A percentile compares a stretch with the other conserved stretches of the same genome.
phyloP scores from a whole-genome alignment of 2,797 vertebrate species.

The Tapera naevia region DNA sequence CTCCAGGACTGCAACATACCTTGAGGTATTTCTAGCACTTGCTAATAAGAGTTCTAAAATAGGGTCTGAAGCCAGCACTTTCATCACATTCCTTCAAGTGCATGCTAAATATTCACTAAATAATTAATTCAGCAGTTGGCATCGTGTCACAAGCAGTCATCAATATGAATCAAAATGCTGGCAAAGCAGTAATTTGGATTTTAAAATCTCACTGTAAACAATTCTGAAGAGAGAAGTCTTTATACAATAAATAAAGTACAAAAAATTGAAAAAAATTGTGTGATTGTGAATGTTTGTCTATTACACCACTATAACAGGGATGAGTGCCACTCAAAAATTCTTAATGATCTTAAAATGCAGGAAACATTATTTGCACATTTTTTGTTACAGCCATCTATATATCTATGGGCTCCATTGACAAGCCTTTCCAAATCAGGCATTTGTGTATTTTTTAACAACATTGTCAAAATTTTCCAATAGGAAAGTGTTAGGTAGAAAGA shows the following conservation, averaged over 20 bases:
- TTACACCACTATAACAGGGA: background rate
- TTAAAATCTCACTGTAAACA: background rate
- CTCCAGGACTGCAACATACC: background rate
- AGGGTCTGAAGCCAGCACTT: slow-evolving; percentile 40
- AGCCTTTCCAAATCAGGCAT: background rate
- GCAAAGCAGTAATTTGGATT: background rate
- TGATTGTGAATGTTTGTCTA: background rate
- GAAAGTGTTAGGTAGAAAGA: background rate
- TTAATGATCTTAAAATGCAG: background rate
- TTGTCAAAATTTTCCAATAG: background rate
- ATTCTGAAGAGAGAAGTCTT: background rate
- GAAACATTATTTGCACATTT: background rate
- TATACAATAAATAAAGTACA: background rate
- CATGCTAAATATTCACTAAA: slow-evolving; percentile 50
- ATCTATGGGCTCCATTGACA: background rate
- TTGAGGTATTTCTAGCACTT: slow-evolving; percentile 14
- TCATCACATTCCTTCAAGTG: slow-evolving; percentile 45
- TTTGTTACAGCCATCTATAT: background rate
- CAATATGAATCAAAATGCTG: slow-evolving; percentile 56
- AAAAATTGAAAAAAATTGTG: background rate
- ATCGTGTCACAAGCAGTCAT: slow-evolving; percentile 26
- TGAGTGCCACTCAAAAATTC: background rate
- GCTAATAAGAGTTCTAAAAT: slow-evolving; percentile 63
- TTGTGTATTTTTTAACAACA: slow-evolving; percentile 11
- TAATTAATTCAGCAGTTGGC: slow-evolving; percentile 56